phyloP scores from a whole-genome alignment of 2,888 invertebrate species.

The Drosophila mayaguana region DNA sequence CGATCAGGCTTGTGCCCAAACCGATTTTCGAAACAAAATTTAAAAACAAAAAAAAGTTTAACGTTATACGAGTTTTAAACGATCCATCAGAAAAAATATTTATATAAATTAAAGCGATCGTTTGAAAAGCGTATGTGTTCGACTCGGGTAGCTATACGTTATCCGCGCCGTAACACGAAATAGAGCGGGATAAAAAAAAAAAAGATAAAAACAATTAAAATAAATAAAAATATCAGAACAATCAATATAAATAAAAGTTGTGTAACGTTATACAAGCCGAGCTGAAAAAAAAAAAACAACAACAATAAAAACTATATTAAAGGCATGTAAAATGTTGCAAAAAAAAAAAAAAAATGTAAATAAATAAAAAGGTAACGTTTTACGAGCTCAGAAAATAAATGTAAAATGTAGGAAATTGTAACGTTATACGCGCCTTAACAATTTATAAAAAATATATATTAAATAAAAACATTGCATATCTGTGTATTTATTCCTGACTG shows the following conservation, averaged over 20 bases:
- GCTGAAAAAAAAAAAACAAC: conserved; percentile 12
- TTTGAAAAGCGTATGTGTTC: conserved; percentile 24
- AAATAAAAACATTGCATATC: neutral
- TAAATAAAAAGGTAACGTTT: conserved; percentile 22
- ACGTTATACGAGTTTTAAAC: conserved; percentile 20
- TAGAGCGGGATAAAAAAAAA: conserved; percentile 12
- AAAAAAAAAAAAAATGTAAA: neutral
- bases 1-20: conserved; percentile 17
- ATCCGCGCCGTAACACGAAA: conserved; percentile 26
- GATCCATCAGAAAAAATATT: conserved; percentile 18
- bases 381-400: conserved; percentile 27
- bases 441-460: conserved; percentile 14
- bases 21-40: conserved; percentile 47
- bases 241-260: conserved; percentile 7
- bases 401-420: conserved; percentile 40
- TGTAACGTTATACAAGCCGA: conserved; percentile 60
- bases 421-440: conserved; percentile 70
- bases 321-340: conserved; percentile 71
- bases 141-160: conserved; percentile 26
- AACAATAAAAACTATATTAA: conserved; percentile 13
- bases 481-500: conserved; percentile 7
- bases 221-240: neutral
- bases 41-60: neutral
- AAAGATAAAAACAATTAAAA: neutral
- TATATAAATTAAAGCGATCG: conserved; percentile 13